Evolutionary conservation across 2,113 vertebrate species (phyloP).

Genomic region (Solea solea): DNA sequence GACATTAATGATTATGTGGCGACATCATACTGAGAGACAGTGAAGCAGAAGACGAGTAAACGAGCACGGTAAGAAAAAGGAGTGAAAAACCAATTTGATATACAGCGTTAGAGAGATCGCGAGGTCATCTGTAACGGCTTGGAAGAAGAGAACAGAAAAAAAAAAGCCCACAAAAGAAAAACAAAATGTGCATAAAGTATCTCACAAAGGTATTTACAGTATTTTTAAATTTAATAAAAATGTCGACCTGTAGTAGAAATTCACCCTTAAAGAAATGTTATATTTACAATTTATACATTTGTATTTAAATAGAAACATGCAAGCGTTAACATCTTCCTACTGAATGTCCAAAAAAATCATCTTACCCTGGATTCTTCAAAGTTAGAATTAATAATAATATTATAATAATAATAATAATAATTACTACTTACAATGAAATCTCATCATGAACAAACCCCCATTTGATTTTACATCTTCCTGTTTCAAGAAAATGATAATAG

Average conservation of each 20-base stretch:
- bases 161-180: constrained; percentile 40
- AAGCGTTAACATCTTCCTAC: constrained; percentile 79
- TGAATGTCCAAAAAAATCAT: constrained; percentile 64
- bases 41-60: constrained; percentile 59
- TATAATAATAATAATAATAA: constrained; percentile 78
- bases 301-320: constrained; percentile 87
- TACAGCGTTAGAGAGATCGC: constrained; percentile 70
- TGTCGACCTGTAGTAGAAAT: constrained; percentile 82
- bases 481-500: constrained; percentile 59
- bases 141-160: constrained; percentile 50
- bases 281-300: constrained; percentile 86
- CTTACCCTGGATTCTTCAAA: constrained; percentile 82
- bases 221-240: constrained; percentile 83
- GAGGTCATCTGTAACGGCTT: constrained; percentile 59
- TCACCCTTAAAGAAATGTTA: constrained; percentile 82
- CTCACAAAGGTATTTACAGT: constrained; percentile 84
- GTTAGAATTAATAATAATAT: constrained; percentile 73
- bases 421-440: constrained; percentile 78
- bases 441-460: constrained; percentile 61
- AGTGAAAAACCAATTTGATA: constrained; percentile 63
- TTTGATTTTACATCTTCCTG: constrained; percentile 69
- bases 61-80: constrained; percentile 60
- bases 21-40: constrained; percentile 62
- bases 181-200: constrained; percentile 79
- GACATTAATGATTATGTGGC: constrained; percentile 68